phyloP scores from a whole-genome alignment of 2,888 invertebrate species.

The Cotesia congregata region DNA sequence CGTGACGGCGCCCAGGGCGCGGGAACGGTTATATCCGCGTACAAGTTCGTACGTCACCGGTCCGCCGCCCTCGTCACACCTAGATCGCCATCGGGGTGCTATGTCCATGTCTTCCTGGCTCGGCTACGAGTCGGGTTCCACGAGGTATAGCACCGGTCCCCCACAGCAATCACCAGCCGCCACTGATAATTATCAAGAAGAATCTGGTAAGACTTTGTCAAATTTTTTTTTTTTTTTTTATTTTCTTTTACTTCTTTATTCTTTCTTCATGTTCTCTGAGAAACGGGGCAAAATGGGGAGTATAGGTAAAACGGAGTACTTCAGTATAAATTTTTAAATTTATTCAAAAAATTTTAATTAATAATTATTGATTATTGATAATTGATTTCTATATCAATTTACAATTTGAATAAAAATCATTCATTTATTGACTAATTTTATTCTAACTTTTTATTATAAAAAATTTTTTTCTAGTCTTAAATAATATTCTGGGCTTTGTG shows the following conservation, averaged over 20 bases:
- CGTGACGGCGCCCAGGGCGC: constrained; percentile 69
- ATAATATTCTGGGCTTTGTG: too few relatives aligned
- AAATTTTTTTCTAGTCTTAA: too few relatives aligned
- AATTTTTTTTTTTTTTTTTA: neutral
- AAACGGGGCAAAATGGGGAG: too few relatives aligned
- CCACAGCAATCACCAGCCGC: constrained; percentile 65
- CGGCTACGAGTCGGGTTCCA: constrained; percentile 63
- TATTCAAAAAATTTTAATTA: neutral
- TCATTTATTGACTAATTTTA: too few relatives aligned
- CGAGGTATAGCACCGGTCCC: constrained; percentile 64
- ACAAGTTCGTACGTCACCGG: constrained; percentile 66
- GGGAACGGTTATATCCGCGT: constrained; percentile 67
- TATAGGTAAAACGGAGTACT: too few relatives aligned
- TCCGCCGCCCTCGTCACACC: constrained; percentile 68
- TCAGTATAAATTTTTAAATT: too few relatives aligned
- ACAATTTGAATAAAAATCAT: too few relatives aligned
- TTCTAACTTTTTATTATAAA: too few relatives aligned
- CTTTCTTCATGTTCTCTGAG: neutral
- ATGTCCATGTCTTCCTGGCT: constrained; percentile 65
- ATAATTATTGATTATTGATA: too few relatives aligned
- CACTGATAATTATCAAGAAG: constrained; percentile 64
- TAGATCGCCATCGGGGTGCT: constrained; percentile 65
- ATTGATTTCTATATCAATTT: too few relatives aligned
- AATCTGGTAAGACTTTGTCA: constrained; percentile 56
- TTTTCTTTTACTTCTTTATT: neutral